A percentile compares a stretch with the other conserved stretches of the same genome.
Conservation (phyloP, 2,113 vertebrate species). For the Hippoglossus stenolepis region DNA sequence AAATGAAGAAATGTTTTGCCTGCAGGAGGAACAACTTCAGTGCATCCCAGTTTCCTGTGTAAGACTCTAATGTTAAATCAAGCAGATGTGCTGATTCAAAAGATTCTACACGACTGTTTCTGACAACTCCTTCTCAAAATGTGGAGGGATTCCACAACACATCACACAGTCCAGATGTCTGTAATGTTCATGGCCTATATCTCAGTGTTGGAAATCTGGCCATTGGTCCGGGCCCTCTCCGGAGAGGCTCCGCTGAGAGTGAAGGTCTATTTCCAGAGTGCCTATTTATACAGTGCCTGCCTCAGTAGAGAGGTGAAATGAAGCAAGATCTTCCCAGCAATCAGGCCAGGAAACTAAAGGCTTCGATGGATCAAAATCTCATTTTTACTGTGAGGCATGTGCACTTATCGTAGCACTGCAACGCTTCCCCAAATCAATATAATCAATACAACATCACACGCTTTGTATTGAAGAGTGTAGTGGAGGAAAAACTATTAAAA, state of each 20-base stretch:
- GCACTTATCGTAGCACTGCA: neutral
- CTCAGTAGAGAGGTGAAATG: constrained; percentile 69
- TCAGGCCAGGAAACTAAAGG: constrained; percentile 68
- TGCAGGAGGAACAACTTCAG: constrained; percentile 38
- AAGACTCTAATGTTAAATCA: neutral
- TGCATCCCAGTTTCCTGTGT: neutral
- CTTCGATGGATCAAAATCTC: constrained; percentile 36
- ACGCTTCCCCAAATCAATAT: constrained; percentile 12
- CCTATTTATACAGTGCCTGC: constrained; percentile 79
- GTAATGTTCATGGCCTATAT: constrained; percentile 66
- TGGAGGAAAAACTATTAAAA: neutral
- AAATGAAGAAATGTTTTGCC: constrained; percentile 47
- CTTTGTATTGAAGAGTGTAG: neutral
- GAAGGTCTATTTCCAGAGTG: constrained; percentile 79
- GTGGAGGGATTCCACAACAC: constrained; percentile 69
- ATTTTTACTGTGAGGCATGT: constrained; percentile 21
- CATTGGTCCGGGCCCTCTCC: constrained; percentile 72
- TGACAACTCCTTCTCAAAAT: neutral
- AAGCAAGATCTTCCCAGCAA: constrained; percentile 73
- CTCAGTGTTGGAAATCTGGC: constrained; percentile 69
- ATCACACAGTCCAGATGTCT: constrained; percentile 51
- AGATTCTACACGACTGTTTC: constrained; percentile 5
- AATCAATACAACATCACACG: constrained; percentile 9
- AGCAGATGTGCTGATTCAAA: neutral
- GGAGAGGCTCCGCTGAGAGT: constrained; percentile 77